Evolutionary conservation across 2,113 vertebrate genomes (phyloP).

Genomic region (Gopherus evgoodei): DNA sequence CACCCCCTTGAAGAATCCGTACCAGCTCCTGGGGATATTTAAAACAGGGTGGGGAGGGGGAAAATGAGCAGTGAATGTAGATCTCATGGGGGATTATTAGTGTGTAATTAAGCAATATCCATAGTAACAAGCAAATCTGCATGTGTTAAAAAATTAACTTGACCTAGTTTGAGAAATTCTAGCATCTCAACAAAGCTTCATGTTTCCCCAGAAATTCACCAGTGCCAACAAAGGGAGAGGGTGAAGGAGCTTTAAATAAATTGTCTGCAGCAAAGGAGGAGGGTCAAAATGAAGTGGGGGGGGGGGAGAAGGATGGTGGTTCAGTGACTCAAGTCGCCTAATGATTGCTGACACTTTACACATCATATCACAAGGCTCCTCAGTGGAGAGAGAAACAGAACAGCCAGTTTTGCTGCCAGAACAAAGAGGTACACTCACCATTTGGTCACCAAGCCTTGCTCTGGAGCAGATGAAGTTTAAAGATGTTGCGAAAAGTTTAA

Average conservation of each 20-base stretch:
- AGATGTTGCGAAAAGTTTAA: not conserved
- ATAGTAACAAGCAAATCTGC: slow-evolving; percentile 73
- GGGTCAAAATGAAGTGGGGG: not conserved
- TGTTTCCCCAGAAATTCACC: not conserved
- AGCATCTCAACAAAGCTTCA: not conserved
- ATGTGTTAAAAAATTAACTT: slow-evolving; percentile 59
- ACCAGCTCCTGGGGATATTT: not conserved
- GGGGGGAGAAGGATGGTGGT: not conserved
- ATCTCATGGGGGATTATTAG: slow-evolving; percentile 68
- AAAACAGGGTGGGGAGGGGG: not conserved
- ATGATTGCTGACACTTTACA: not conserved
- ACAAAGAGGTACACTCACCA: not conserved
- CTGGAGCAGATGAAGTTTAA: not conserved
- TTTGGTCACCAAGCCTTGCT: not conserved
- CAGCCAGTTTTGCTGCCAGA: not conserved
- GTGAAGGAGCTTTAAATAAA: not conserved
- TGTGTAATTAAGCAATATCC: slow-evolving; percentile 75
- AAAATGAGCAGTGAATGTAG: slow-evolving; percentile 14
- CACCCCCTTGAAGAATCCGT: fast-evolving
- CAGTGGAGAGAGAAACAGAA: not conserved
- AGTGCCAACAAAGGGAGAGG: not conserved
- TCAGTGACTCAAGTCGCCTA: not conserved
- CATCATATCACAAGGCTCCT: not conserved
- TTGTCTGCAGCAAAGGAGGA: not conserved
- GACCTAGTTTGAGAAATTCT: slow-evolving; percentile 73